Base-by-base conservation (phyloP, 2,113 vertebrate genomes). In the Cyanoramphus novaezelandiae region DNA sequence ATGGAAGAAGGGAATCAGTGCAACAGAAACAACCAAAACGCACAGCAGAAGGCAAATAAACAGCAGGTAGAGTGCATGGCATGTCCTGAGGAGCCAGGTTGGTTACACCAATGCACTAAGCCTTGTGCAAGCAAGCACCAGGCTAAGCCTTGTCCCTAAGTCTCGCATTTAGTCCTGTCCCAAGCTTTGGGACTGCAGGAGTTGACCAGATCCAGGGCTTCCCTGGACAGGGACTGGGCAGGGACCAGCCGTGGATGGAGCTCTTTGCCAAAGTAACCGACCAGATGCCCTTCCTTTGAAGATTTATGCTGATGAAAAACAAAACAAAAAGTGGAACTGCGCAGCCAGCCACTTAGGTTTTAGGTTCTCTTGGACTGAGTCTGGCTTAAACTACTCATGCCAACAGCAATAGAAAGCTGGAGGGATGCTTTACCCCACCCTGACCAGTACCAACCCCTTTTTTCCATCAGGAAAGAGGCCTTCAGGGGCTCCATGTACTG, bases 21-120 rank as follows among this genome's bases (percentile, higher is more conserved):
- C 0, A 5, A 43, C 50, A 10, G 57, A 41, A 86, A 47, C 17
- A 27, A 44, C 11, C 12, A 10, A 17, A 55, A 16, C 11, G 0
- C 2, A 1, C 3, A 7, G 49, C 17, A 2, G 44, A 41, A 33
- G 29, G 63, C 28, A 27, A 5, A 17, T 5, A 4, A 47, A 8
- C 3, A 0, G 2, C 13, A 5, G 17, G 2, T 0, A 17, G 52
- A 2, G 15, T 1, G 17, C 7, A 0, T 2, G 50, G 59, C 1
- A 1, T 35, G 59, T n/a, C 59, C 28, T 0, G 20, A 27, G 75
- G 60, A 29, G 74, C 47, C 0, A 4, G 20, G n/a, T 2, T 20
- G 63, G 6, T 7, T 7, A 6, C 10, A 27, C 33, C 53, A 10
- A 2, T 6, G 25, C 33, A 23, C 11, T 3, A 35, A 17, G 64